A percentile compares a stretch with the other conserved stretches of the same genome.
Conservation (phyloP, 1,140 invertebrate species). For the Papilio aristodemus region DNA sequence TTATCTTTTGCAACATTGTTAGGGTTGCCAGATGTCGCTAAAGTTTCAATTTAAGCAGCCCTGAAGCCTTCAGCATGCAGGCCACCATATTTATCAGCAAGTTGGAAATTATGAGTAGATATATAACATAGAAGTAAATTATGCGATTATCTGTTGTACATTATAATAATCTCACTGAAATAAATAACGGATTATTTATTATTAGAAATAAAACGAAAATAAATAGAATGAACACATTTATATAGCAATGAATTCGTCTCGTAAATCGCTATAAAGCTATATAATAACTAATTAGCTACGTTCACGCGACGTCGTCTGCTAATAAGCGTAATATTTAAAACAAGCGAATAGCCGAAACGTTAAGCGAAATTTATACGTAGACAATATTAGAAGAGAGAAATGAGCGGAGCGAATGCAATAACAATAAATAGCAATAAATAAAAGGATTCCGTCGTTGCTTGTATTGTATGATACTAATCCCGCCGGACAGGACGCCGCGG, state of each 20-base stretch:
- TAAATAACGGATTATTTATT: too few relatives aligned
- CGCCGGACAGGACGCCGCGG: constrained; percentile 47
- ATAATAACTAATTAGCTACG: constrained; percentile 47
- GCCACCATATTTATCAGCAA: too few relatives aligned
- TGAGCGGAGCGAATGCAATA: constrained; percentile 77
- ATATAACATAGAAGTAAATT: not conserved
- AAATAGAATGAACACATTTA: too few relatives aligned
- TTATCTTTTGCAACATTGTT: constrained; percentile 4
- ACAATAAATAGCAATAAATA: constrained; percentile 82
- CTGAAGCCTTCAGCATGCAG: too few relatives aligned
- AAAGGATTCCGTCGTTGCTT: constrained; percentile 80
- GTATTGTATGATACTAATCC: constrained; percentile 80
- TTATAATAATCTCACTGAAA: not conserved
- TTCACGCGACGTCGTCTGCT: constrained; percentile 41
- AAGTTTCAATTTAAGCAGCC: not conserved
- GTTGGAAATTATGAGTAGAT: too few relatives aligned
- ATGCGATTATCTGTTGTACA: not conserved
- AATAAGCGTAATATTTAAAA: constrained; percentile 75
- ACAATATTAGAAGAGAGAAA: constrained; percentile 77
- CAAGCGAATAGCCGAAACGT: constrained; percentile 59
- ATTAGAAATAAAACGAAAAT: too few relatives aligned
- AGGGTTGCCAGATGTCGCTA: not conserved
- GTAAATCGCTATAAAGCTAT: not conserved
- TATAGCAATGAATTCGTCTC: too few relatives aligned
- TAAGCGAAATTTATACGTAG: constrained; percentile 76